Evolutionary conservation across 2,888 invertebrate genomes (phyloP), one percentile per base, ranked within the genome.

Genomic region (Latheticus oryzae): DNA sequence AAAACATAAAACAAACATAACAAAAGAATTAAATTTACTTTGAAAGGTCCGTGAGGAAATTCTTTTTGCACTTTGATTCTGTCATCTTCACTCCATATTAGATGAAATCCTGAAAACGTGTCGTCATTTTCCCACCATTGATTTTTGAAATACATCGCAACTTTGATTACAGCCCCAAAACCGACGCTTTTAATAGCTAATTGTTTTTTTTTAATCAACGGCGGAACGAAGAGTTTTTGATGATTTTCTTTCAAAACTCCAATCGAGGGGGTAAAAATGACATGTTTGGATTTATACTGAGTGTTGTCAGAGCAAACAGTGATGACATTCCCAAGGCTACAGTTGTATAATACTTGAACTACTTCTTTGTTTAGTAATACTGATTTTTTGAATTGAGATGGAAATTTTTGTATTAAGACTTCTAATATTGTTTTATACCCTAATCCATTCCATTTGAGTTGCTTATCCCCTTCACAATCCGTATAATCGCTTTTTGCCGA

Each of bases 361-460:
- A 72, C 70, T 60, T 62, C 62, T 56, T 68, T 69, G 8, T 61
- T 60, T 3, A 71, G 33, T 3, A 63, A 30, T 35, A 71, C 67
- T 58, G 65, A 72, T 0, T 74, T 67, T 0, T 73, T 70, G 3
- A 69, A 51, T 4, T 65, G 64, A 37, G 70, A 58, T n/a, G 70
- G 70, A 52, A 60, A 66, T 54, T 69, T 70, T 40, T 67, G 60
- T 83, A 85, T 79, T 57, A 91, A 78, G 21, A 90, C 66, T 63
- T 87, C 83, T 37, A 91, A 75, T 28, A 90, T 77, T 2, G 81
- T 86, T 62, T 80, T 82, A 70, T 84, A 91, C 1, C 90, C 90
- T 47, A 80, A 83, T 40, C 85, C 84, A 62, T 87, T 89, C 91
- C 90, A 92, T 67, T 86, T 85, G 1, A 88, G 77, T 65, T 85